These are phyloP conservation scores for Anolis apletophallus DNA, from an alignment of 2,797 vertebrate species.

Conservation along the genomic window DNA sequence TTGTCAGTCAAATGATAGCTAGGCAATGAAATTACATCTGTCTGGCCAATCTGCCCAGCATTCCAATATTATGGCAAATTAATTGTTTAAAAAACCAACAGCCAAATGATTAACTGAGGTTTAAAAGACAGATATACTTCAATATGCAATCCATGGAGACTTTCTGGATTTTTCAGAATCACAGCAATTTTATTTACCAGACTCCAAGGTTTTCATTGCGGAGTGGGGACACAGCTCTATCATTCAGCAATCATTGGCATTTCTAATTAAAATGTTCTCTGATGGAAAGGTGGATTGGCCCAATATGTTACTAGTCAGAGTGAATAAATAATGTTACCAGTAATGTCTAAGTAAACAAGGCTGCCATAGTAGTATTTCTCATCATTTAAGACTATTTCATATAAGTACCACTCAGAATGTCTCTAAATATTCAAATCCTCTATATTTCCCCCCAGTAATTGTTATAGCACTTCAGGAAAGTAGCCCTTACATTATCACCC, in stretches of 20 bases:
- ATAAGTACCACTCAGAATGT: too few relatives aligned
- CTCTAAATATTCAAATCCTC: too few relatives aligned
- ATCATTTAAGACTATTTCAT: too few relatives aligned
- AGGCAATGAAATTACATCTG: background rate
- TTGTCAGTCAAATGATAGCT: background rate
- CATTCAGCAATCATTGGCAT: too few relatives aligned
- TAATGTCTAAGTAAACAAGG: background rate
- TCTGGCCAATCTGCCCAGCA: background rate
- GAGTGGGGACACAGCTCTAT: background rate
- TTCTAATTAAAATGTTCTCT: background rate
- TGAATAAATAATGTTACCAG: background rate
- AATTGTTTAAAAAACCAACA: background rate
- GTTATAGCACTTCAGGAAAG: background rate
- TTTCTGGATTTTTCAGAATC: background rate
- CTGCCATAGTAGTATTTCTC: too few relatives aligned
- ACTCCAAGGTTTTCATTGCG: background rate
- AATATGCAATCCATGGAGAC: background rate
- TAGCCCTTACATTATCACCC: too few relatives aligned
- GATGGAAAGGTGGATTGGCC: background rate
- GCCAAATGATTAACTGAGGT: too few relatives aligned
- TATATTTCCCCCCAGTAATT: background rate
- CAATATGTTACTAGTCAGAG: background rate
- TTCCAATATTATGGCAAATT: background rate
- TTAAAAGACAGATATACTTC: background rate
- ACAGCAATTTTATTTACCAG: background rate